Base-by-base conservation (phyloP, 2,113 vertebrate species). In the Gorsachius goisagi region DNA sequence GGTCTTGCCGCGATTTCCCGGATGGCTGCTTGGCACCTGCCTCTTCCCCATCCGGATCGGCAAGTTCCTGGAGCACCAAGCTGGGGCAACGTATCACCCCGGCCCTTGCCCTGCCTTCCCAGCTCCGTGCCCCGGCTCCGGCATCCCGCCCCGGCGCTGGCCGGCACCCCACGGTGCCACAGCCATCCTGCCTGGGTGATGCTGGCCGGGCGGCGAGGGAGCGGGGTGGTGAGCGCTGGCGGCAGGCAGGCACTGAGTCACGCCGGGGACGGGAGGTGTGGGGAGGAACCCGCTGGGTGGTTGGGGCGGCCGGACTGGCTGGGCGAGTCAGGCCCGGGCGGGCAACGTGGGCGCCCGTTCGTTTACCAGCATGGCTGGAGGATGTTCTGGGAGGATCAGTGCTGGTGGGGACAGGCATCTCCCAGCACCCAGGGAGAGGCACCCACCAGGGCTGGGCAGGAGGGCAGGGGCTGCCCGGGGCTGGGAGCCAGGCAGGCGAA, bases 21-120 rank as follows among this genome's bases (percentile, higher is more conserved):
- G 93, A 96, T 92, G 90, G 85, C 68, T 96, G 93, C 93, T 96
- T 95, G 93, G 93, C 95, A 94, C 78, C 67, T 96, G 91, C 85
- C 72, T 93, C 95, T 96, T 96, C 92, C 85, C 96, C 7, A 1
- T 95, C 96, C 16, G 39, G 96, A 96, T 64, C 52, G 92, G 78
- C 93, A 83, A 95, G 96, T 96, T 97, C 95, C 90, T 92, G 85
- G 67, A 95, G 62, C 77, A 58, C 71, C 45, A 44, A 47, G 58
- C 44, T 30, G 56, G 67, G 68, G 64, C 30, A 41, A 44, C 0
- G 0, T 52, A 80, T 78, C 15, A 1, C 37, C 59, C 52, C 11
- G 9, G 22, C 55, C 78, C 39, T 26, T 73, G 63, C 39, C 28
- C 50, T 56, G 28, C 76, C 50, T 93, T 39, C 47, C 69, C 35